Evolutionary conservation across 2,888 invertebrate species (phyloP), one percentile per base, ranked within the genome.

Genomic region (Tinea semifulvella): DNA sequence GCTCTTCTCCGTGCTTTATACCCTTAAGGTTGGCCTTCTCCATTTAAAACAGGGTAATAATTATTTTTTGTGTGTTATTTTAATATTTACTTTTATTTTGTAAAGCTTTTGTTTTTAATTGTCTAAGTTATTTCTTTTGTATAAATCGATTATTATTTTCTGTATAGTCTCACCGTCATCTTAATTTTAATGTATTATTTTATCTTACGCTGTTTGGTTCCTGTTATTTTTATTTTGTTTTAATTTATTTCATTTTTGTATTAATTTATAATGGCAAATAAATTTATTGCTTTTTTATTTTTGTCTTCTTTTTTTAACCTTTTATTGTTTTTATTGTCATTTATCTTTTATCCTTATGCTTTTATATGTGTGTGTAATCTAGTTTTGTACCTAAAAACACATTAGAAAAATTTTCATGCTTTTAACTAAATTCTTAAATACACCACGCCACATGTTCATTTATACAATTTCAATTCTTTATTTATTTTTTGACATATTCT

Each of bases 221-320:
- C 72, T 76, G 77, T 77, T 83, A 83, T 77, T 79, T 82, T 81
- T 81, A 79, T 82, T 82, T 79, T 63, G 74, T 79, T 76, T 31
- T 46, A 27, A 40, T 19, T 57, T 69, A 65, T 71, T 71, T 72
- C 73, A 68, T 72, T 68, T 74, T 74, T 63, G 55, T 56, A 68
- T 60, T 57, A 62, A 55, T 20, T 25, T 13, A 22, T 43, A 63
- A 70, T 70, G 65, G 65, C 64, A 68, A 79, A 76, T 74, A 77
- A 74, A 74, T 73, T 72, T 73, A 74, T 79, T 68, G 77, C 76
- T 77, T 76, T 68, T 57, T 65, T 66, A 57, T 49, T 62, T 65
- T 63, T 53, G n/a, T 50, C 56, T 65, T 63, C 57, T 55, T 57
- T 60, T 56, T 53, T 53, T 49, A 56, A 43, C 49, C 49, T 51